Evolutionary conservation across 2,888 invertebrate species (phyloP), one percentile per base, ranked within the genome.

Genomic region (Synanthedon tipuliformis): DNA sequence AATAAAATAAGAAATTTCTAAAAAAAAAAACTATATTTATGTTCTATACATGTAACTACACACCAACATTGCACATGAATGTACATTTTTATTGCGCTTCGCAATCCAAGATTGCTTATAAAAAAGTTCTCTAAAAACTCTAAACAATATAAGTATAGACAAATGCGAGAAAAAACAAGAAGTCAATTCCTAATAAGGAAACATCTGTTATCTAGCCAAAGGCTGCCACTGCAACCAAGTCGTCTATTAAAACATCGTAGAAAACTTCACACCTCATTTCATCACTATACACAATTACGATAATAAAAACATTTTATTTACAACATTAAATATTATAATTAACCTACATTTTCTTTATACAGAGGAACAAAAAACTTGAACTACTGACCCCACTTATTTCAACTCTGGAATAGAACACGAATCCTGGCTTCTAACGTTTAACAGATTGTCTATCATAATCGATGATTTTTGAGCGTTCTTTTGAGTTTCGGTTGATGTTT

Each of bases 241-340:
- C 61, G 23, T 23, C 51, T 27, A 55, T 34, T 52, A 54, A 59
- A 62, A 61, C 57, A 62, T 74, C 70, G 75, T 77, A 83, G 72
- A 82, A 84, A 82, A 80, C 64, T 64, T 13, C 70, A 67, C 69
- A 69, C 73, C 68, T 74, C 69, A 68, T 67, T 57, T 66, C 59
- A 71, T 71, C 73, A 69, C 78, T 79, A 81, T 73, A 68, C 75
- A 85, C 75, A 85, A 80, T 78, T 85, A 83, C 75, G 82, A 75
- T 75, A 80, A 78, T 81, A 84, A 81, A 82, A 84, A 81, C 81
- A 80, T 82, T 83, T 79, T 86, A 85, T 85, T 75, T 86, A 86
- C 85, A 86, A 60, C 63, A 67, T 83, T 82, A 84, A 83, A 81
- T 81, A 81, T 75, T 73, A 75, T 68, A 64, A 65, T 73, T 78